Base-by-base conservation (phyloP, 2,113 vertebrate genomes). In the Anolis carolinensis region DNA sequence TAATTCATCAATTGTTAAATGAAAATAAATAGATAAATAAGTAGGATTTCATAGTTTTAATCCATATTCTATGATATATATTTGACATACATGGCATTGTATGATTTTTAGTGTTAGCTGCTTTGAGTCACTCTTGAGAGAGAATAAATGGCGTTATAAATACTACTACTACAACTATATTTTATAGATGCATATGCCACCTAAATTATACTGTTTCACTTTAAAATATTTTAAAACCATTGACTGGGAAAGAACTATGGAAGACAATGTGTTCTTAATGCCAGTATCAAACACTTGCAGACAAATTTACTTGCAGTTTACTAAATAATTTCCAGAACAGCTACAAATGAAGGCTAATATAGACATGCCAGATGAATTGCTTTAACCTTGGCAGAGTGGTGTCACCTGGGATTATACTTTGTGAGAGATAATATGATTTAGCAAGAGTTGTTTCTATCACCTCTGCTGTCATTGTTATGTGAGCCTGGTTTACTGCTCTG, bases 331-430 rank as follows among this genome's bases (percentile, higher is more conserved):
- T 80, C 34, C 59, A 65, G 36, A 44, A n/a, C 36, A 75, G 20
- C 27, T 63, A 32, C 34, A 79, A 44, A 70, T 71, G 20, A 86
- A 79, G 52, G 34, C 30, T 55, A 25, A 79, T 30, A 30, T n/a
- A 18, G 14, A 0, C 0, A 90, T 89, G 79, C 4, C 77, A 25
- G 34, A 16, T 0, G 0, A 88, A 81, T 63, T 5, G 0, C 10
- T 86, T 89, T 82, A 92, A 75, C 68, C 63, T 90, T 74, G 84
- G 78, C 32, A 83, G 80, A 91, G 36, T 8, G 25, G 34, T 84
- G 72, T 87, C 86, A 87, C 7, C 9, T 85, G 76, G 50, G 34
- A 70, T 87, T 90, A 82, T 65, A 67, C 1, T 77, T 81, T 82
- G 8, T 81, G 84, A 34, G 78, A 0, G 20, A 39, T 34, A 90